Evolutionary conservation across 2,888 invertebrate species (phyloP).

Genomic region (Cinara cedri): DNA sequence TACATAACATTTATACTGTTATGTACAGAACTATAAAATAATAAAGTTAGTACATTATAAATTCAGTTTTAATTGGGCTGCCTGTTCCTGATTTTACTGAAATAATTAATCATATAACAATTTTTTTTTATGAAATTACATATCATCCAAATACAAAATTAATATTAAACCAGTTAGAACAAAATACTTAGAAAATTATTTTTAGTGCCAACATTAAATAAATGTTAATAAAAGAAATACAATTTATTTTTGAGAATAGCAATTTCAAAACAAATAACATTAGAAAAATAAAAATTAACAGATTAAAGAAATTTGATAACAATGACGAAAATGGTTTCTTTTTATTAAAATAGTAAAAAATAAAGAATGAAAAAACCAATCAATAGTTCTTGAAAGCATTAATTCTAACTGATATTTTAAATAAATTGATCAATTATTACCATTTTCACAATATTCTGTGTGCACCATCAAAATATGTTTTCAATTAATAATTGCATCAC

Average conservation of each 20-base stretch:
- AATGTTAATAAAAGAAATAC: background rate
- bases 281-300: background rate
- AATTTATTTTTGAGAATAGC: background rate
- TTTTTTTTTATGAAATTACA: background rate
- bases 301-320: background rate
- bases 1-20: constrained; percentile 6
- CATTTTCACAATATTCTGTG: background rate
- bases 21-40: constrained; percentile 9
- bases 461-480: constrained; percentile 8
- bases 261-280: constrained; percentile 12
- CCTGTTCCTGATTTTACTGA: background rate
- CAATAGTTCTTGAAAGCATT: no score
- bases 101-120: background rate
- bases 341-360: constrained; percentile 5
- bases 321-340: no score
- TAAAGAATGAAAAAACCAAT: no score
- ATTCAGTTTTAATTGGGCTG: background rate
- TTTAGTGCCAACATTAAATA: background rate
- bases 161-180: background rate
- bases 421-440: background rate
- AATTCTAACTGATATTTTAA: background rate
- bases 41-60: constrained; percentile 12
- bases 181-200: background rate
- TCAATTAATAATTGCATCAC: background rate
- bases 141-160: background rate